Percentiles rank a stretch among this genome's conserved stretches.
These are phyloP conservation scores for Tigriopus japonicus DNA, from an alignment of 1,140 invertebrate species.

Conservation along the genomic window DNA sequence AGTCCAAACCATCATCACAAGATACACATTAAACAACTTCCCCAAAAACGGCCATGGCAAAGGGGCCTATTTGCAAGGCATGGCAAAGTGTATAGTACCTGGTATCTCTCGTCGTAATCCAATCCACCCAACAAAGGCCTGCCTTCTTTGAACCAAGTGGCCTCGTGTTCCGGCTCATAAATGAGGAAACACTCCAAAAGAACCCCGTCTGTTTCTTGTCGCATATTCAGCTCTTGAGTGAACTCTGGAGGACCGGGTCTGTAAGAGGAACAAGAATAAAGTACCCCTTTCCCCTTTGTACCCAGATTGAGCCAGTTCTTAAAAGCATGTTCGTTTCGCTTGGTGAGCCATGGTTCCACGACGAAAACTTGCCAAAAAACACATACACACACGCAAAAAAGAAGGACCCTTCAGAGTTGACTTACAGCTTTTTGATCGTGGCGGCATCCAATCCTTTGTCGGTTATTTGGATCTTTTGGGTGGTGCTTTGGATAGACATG, in stretches of 20 bases:
- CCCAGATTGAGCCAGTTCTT: too few species aligned
- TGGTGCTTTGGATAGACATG: constrained; percentile 12
- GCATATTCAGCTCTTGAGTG: constrained; percentile 11
- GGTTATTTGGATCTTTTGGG: constrained; percentile 13
- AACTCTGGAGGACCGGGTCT: constrained; percentile 14
- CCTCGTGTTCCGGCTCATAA: constrained; percentile 15
- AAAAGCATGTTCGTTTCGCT: too few species aligned
- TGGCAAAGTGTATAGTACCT: neutral
- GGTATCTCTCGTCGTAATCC: constrained; percentile 14
- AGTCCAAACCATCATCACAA: too few species aligned
- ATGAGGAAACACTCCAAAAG: constrained; percentile 13
- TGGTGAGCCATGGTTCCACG: too few species aligned
- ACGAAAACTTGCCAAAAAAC: too few species aligned
- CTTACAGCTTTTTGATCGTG: constrained; percentile 15
- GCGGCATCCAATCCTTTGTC: constrained; percentile 12
- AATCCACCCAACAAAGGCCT: neutral
- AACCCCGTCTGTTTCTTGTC: constrained; percentile 13
- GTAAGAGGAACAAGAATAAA: neutral
- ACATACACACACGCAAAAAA: too few species aligned
- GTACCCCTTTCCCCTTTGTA: neutral
- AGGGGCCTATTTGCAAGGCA: too few species aligned
- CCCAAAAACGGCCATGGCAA: too few species aligned
- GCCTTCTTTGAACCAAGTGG: constrained; percentile 14
- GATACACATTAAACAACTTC: too few species aligned
- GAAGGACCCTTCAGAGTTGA: neutral